Percentiles rank a stretch among this genome's conserved stretches.
These are phyloP conservation scores for Chaetorhynchus papuensis DNA, from an alignment of 2,113 vertebrate genomes.

Conservation along the genomic window DNA sequence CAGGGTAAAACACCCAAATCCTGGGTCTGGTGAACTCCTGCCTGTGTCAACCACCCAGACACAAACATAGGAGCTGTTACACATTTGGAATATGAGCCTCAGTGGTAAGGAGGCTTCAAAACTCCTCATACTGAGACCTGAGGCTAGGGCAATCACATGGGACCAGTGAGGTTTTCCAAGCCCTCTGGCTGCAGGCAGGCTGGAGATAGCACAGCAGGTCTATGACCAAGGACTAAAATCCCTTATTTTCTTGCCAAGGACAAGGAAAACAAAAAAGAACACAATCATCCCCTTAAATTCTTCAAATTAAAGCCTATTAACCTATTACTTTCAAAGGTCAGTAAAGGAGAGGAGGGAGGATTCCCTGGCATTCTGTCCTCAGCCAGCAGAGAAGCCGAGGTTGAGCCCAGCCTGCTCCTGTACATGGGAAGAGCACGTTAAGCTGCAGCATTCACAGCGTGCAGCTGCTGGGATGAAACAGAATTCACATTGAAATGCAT, in stretches of 20 bases:
- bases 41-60: neutral
- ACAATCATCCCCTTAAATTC: neutral
- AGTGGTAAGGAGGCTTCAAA: neutral
- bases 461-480: slow-evolving; percentile 2
- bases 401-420: neutral
- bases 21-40: neutral
- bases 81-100: neutral
- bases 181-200: neutral
- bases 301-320: slow-evolving; percentile 31
- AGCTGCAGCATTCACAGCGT: neutral
- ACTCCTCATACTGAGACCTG: neutral
- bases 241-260: neutral
- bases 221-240: neutral
- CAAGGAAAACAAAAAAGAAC: neutral
- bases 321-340: neutral
- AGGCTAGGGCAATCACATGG: neutral
- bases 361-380: neutral
- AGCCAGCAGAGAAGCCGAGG: neutral
- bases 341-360: neutral
- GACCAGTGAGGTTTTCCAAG: neutral
- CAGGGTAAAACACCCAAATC: neutral
- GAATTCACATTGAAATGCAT: slow-evolving; percentile 44
- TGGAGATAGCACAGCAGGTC: neutral
- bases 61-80: neutral
- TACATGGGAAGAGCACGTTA: neutral